Base-by-base conservation (phyloP, 2,888 invertebrate species). In the Trilocha varians region DNA sequence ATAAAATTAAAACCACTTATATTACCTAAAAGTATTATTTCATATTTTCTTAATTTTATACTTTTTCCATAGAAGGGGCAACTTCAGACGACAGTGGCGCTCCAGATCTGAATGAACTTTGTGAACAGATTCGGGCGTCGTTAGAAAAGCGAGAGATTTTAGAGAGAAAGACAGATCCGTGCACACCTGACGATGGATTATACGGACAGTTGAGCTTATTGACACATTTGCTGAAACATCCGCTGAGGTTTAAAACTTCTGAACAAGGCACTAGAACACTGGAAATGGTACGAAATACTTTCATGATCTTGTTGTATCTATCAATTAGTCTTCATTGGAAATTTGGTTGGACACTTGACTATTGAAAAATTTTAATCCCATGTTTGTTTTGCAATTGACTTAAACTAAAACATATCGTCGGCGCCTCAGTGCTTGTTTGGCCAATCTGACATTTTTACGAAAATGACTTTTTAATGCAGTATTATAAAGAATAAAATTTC, bases 221-320 rank as follows among this genome's bases (percentile, higher is more conserved):
- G 65, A 93, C 94, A n/a, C 95, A 95, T 62, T 87, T 97, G 36
- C 88, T 97, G 55, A 96, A 96, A 65, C 96, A 96, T 65, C 93
- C 94, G 61, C 92, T 96, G 0, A 89, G 93, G 13, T 97, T 94
- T 70, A 97, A 97, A 71, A 91, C 90, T 34, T 91, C 91, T 4
- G 90, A 93, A 42, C 90, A 91, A 38, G 95, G 95, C 1, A 77
- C 72, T n/a, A 88, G 89, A 58, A 87, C 92, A 6, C 68, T 93
- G 3, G 85, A 88, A 54, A 88, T 91, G 75, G 90, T 89, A 56
- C 64, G 62, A 46, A 2, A 25, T 13, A 40, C 14, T 32, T 18
- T 13, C 35, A 17, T 11, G 1, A 6, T 3, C 16, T 16, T 16
- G 11, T 13, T 37, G 11, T 16, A 16, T n/a, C 14, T 5, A 1